Evolutionary conservation across 2,888 invertebrate genomes (phyloP).

Genomic region (Chrysolina haemoptera): DNA sequence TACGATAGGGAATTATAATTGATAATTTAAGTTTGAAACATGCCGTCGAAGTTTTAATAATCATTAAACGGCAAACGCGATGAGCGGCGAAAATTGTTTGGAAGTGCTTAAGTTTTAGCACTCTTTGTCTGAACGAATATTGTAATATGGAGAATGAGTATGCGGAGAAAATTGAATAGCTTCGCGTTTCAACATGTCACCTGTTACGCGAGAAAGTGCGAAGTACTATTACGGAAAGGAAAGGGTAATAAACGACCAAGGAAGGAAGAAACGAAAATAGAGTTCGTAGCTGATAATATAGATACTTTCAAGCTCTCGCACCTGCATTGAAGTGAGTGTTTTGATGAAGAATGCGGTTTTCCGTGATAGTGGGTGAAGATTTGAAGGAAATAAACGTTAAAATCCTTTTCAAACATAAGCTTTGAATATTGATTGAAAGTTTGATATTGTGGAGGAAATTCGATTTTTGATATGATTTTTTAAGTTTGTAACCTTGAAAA

Average conservation of each 20-base stretch:
- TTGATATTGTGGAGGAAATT: too few species aligned
- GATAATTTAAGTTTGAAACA: conserved; percentile 56
- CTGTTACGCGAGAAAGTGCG: not conserved
- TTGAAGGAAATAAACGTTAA: too few species aligned
- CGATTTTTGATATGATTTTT: too few species aligned
- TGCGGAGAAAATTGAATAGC: conserved; percentile 1
- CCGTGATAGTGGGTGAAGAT: too few species aligned
- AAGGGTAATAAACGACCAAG: not conserved
- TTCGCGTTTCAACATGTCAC: not conserved
- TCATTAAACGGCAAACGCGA: conserved; percentile 51
- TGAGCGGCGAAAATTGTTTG: conserved; percentile 54
- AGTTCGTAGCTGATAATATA: too few species aligned
- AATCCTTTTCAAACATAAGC: too few species aligned
- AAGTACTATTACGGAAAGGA: not conserved
- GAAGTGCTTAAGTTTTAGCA: conserved; percentile 32
- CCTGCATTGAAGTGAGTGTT: too few species aligned
- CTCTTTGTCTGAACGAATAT: conserved; percentile 20
- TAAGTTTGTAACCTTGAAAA: too few species aligned
- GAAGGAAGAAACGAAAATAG: too few species aligned
- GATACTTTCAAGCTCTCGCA: too few species aligned
- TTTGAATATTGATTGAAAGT: too few species aligned
- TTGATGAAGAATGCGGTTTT: too few species aligned
- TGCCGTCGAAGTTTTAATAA: conserved; percentile 49
- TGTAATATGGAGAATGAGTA: conserved; percentile 13
- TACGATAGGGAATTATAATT: conserved; percentile 55